phyloP scores from a whole-genome alignment of 1,140 invertebrate genomes.

The Diorhabda carinulata region DNA sequence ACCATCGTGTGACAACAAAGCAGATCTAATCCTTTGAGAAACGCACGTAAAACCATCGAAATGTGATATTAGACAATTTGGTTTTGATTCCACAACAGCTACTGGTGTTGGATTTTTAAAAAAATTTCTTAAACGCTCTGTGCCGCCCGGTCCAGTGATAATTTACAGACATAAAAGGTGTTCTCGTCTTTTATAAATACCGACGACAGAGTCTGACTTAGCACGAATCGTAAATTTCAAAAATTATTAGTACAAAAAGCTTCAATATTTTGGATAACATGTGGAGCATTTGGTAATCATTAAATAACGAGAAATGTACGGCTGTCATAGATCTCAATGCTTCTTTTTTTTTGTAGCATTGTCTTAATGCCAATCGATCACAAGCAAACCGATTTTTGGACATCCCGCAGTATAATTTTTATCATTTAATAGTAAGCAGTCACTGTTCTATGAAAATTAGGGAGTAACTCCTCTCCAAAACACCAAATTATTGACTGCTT shows the following conservation, averaged over 20 bases:
- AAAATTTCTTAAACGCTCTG: background rate
- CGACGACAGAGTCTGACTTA: conserved; percentile 17
- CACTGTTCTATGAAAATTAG: too few species aligned
- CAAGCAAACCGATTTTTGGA: too few species aligned
- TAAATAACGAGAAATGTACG: too few species aligned
- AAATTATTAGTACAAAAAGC: background rate
- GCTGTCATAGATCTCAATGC: too few species aligned
- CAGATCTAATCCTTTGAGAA: background rate
- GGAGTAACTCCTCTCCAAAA: too few species aligned
- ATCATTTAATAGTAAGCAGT: too few species aligned
- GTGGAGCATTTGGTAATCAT: too few species aligned
- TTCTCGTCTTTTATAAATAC: conserved; percentile 19
- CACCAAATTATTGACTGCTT: too few species aligned
- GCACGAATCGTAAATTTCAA: conserved; percentile 22
- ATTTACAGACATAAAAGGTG: conserved; percentile 1
- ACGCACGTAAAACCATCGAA: background rate
- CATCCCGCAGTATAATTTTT: too few species aligned
- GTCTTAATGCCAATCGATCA: too few species aligned
- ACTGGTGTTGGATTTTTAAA: background rate
- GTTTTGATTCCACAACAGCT: background rate
- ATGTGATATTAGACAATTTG: background rate
- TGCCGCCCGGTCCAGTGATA: background rate
- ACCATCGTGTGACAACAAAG: background rate
- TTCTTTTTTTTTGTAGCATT: too few species aligned
- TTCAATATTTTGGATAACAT: too few species aligned